These are phyloP conservation scores for Gobio gobio DNA, from an alignment of 2,113 vertebrate species.

Conservation along the genomic window DNA sequence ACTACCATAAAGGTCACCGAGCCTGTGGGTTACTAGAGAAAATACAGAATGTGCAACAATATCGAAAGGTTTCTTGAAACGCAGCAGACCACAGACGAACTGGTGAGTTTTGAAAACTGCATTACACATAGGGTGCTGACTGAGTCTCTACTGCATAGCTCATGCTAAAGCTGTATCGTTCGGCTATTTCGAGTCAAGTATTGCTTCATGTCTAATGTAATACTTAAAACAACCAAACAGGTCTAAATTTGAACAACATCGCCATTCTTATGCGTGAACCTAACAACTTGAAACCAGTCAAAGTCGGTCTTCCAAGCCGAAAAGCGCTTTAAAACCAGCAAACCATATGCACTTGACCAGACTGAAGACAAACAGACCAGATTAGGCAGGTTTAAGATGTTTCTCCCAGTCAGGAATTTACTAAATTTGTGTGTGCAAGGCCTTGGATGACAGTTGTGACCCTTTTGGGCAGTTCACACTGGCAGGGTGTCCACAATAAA, in stretches of 20 bases:
- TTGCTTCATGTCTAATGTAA: slow-evolving; percentile 67
- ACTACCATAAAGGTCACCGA: slow-evolving; percentile 31
- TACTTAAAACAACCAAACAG: slow-evolving; percentile 22
- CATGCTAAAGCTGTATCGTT: slow-evolving; percentile 60
- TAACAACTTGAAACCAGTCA: neutral
- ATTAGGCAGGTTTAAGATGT: neutral
- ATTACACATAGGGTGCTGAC: slow-evolving; percentile 57
- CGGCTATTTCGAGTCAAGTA: slow-evolving; percentile 62
- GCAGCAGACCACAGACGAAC: neutral
- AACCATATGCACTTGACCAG: neutral
- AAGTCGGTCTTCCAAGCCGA: neutral
- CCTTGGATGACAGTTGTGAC: neutral
- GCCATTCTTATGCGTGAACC: neutral
- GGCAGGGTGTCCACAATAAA: neutral
- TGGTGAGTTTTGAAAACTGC: slow-evolving; percentile 49
- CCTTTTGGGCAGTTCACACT: neutral
- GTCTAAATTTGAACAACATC: neutral
- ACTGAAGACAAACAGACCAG: neutral
- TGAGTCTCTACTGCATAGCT: slow-evolving; percentile 76
- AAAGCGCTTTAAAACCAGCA: neutral
- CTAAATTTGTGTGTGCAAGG: neutral
- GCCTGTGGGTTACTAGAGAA: slow-evolving; percentile 16
- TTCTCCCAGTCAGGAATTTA: neutral
- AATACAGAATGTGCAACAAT: neutral
- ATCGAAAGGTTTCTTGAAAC: neutral